Evolutionary conservation across 2,888 invertebrate genomes (phyloP).

Genomic region (Cephonodes hylas): DNA sequence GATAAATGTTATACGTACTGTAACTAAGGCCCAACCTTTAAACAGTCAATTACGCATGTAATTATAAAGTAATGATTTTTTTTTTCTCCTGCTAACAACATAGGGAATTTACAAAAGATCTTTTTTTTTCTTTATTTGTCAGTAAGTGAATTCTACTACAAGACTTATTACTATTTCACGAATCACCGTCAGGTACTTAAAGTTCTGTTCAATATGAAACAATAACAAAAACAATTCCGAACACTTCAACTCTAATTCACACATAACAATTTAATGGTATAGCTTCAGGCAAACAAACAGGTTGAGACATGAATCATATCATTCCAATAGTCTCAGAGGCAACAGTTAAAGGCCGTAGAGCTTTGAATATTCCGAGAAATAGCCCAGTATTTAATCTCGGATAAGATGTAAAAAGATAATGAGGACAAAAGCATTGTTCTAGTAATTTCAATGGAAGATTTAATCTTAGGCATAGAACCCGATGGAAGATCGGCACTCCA

Average conservation of each 20-base stretch:
- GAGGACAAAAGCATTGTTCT: background rate
- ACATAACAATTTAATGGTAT: background rate
- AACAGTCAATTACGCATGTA: no score
- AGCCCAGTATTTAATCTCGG: background rate
- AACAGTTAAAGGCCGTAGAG: background rate
- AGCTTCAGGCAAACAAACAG: background rate
- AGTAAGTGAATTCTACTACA: no score
- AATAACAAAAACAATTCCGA: background rate
- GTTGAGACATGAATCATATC: background rate
- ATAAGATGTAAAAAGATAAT: slow-evolving; percentile 1
- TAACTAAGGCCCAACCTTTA: no score
- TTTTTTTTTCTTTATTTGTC: no score
- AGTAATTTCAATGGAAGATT: slow-evolving; percentile 9
- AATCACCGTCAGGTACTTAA: no score
- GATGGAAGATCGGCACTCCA: background rate
- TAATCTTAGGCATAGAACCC: slow-evolving; percentile 1
- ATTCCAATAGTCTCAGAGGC: no score
- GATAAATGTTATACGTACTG: no score
- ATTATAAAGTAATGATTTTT: no score
- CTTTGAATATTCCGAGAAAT: background rate
- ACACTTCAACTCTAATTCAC: background rate
- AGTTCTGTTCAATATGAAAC: background rate
- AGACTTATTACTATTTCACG: no score
- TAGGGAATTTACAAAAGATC: no score
- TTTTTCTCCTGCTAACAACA: no score